These are phyloP conservation scores for Myopa tessellatipennis DNA, from an alignment of 2,888 invertebrate genomes.

Conservation along the genomic window DNA sequence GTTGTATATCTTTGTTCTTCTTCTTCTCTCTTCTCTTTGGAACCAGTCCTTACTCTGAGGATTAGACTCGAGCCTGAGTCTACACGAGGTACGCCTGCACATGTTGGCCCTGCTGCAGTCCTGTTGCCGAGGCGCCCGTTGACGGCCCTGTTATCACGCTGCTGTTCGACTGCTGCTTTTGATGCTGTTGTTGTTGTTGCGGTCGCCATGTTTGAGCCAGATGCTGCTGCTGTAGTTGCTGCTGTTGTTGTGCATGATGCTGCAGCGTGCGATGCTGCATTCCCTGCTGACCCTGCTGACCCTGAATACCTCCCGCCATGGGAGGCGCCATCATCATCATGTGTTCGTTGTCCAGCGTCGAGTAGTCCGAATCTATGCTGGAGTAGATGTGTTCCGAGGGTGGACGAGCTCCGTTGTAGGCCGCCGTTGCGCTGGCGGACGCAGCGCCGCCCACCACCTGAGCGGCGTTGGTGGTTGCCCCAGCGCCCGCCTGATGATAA, in stretches of 20 bases:
- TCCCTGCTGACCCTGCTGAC: conserved; percentile 31
- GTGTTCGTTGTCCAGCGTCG: conserved; percentile 67
- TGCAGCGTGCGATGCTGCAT: conserved; percentile 44
- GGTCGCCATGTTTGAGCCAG: conserved; percentile 68
- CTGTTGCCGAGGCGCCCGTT: conserved; percentile 53
- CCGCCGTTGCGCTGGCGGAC: conserved; percentile 23
- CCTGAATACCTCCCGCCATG: conserved; percentile 37
- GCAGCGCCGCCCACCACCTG: not conserved
- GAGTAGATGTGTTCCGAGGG: conserved; percentile 90
- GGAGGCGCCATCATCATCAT: conserved; percentile 65
- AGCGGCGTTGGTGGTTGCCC: not conserved
- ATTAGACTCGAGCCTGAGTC: conserved; percentile 30
- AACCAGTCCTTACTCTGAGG: conserved; percentile 59
- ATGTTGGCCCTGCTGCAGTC: conserved; percentile 67
- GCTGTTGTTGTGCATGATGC: conserved; percentile 51
- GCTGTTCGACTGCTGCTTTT: conserved; percentile 66
- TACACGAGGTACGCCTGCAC: conserved; percentile 68
- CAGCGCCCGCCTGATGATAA: conserved; percentile 63
- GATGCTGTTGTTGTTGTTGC: conserved; percentile 48
- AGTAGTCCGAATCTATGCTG: conserved; percentile 88
- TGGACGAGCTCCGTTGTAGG: conserved; percentile 70
- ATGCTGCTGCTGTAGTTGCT: conserved; percentile 45
- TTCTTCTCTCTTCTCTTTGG: conserved; percentile 48
- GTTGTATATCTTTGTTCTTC: conserved; percentile 14
- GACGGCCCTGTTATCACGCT: conserved; percentile 21